These are phyloP conservation scores for Rambutsinella grinnellia DNA, from an alignment of 2,888 invertebrate genomes.

Conservation along the genomic window DNA sequence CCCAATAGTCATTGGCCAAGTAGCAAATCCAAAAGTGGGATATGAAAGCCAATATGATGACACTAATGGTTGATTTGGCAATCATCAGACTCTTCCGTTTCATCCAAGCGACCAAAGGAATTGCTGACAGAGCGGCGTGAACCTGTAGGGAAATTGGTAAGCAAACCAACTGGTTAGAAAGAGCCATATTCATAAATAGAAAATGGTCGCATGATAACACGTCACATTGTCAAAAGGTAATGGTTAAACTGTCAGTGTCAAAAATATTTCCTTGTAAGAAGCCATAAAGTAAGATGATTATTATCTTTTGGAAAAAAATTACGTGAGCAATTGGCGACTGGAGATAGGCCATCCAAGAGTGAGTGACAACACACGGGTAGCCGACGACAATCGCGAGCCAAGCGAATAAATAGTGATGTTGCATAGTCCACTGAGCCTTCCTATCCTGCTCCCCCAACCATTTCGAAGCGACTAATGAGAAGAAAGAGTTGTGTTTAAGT, in stretches of 20 bases:
- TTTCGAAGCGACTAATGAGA: slow-evolving; percentile 33
- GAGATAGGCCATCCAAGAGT: slow-evolving; percentile 50
- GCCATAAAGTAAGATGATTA: background rate
- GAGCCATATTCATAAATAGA: no score
- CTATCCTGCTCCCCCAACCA: slow-evolving; percentile 23
- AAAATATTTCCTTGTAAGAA: slow-evolving; percentile 6
- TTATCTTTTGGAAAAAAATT: slow-evolving; percentile 29
- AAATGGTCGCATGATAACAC: no score
- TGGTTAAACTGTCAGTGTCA: slow-evolving; percentile 3
- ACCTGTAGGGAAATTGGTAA: no score
- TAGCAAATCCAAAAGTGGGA: slow-evolving; percentile 55
- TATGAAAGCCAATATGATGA: slow-evolving; percentile 36
- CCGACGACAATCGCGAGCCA: slow-evolving; percentile 53
- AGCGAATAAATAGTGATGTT: slow-evolving; percentile 49
- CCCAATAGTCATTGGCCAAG: slow-evolving; percentile 49
- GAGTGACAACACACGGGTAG: slow-evolving; percentile 51
- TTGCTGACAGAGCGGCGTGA: slow-evolving; percentile 44
- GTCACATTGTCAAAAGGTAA: no score
- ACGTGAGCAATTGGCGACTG: slow-evolving; percentile 45
- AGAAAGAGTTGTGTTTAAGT: no score
- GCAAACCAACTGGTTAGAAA: no score
- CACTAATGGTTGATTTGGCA: slow-evolving; percentile 44
- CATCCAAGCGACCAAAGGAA: slow-evolving; percentile 47
- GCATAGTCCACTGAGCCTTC: slow-evolving; percentile 34
- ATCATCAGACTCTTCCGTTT: slow-evolving; percentile 44